Evolutionary conservation across 2,888 invertebrate genomes (phyloP), one percentile per base, ranked within the genome.

Genomic region (Rhagophthalmus giganteus): DNA sequence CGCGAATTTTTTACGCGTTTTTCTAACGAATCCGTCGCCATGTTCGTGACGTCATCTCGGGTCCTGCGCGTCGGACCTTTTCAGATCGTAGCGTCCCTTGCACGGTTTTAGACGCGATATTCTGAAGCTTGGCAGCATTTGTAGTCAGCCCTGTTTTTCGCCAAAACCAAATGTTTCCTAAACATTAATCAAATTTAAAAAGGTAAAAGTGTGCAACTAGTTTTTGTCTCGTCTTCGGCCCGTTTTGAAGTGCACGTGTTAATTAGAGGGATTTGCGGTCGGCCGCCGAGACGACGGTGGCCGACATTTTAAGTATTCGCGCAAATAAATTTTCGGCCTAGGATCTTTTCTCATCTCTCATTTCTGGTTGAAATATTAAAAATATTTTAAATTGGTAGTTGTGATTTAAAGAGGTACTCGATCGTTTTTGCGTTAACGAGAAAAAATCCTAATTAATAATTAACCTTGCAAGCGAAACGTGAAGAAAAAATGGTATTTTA

Each of bases 81-180:
- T n/a, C n/a, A n/a, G n/a, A n/a, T n/a, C n/a, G n/a, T n/a, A n/a
- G n/a, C n/a, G n/a, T n/a, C n/a, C n/a, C n/a, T 35, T 35, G 28
- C 34, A 13, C 25, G 30, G 33, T 51, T 39, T 14, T 12, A 15
- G 38, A 39, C 51, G 40, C 27, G 44, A 50, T 24, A 35, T 52
- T 65, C 66, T 60, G 30, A 64, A 72, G 69, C 70, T 74, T 74
- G 74, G 74, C 74, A 74, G 73, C 74, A 74, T 74, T 74, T 74
- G 74, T 73, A 60, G 73, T 73, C 74, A 75, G 73, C 75, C 72
- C 74, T 75, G 74, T 68, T 74, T 73, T 70, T 65, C 53, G 61
- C 58, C 64, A 73, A 73, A 74, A 71, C 60, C 67, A 70, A 73
- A 73, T 73, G 73, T 73, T 71, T 73, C 74, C 74, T 74, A 75